Conservation (phyloP, 2,888 invertebrate species). For the Cerastis rubricosa region DNA sequence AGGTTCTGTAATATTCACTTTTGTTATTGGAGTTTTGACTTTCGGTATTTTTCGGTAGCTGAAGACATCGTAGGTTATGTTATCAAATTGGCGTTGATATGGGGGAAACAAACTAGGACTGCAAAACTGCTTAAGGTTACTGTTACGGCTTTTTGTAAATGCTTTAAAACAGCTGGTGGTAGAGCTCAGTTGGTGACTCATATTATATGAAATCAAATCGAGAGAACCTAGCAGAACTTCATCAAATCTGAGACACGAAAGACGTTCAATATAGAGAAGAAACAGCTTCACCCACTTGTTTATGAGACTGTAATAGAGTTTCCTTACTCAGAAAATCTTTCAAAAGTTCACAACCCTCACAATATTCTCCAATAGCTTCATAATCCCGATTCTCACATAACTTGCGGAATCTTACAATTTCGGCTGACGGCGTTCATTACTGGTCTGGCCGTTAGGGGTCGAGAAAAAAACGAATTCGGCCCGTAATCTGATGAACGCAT, state of each 20-base stretch:
- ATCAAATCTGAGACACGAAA: not conserved
- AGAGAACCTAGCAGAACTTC: not conserved
- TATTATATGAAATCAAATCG: not conserved
- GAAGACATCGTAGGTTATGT: not conserved
- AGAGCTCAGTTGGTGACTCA: not conserved
- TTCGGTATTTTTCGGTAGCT: not conserved
- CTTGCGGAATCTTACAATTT: conserved; percentile 57
- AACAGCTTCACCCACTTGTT: not conserved
- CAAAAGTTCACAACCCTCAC: not conserved
- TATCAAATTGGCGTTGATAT: not conserved
- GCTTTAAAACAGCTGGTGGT: not conserved
- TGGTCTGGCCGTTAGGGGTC: conserved; percentile 18
- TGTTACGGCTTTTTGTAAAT: not conserved
- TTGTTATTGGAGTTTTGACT: conserved; percentile 35
- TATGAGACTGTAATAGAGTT: not conserved
- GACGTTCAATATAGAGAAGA: not conserved
- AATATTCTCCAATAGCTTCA: conserved; percentile 6
- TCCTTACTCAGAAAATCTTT: not conserved
- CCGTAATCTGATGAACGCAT: conserved; percentile 67
- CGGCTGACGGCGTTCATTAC: conserved; percentile 63
- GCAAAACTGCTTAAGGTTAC: not conserved
- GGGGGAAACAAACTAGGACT: not conserved
- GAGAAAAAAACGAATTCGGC: conserved; percentile 55
- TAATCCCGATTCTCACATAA: conserved; percentile 34
- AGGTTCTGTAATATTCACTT: conserved; percentile 42